Conservation (phyloP, 2,888 invertebrate genomes). For the Acrobasis consociella region DNA sequence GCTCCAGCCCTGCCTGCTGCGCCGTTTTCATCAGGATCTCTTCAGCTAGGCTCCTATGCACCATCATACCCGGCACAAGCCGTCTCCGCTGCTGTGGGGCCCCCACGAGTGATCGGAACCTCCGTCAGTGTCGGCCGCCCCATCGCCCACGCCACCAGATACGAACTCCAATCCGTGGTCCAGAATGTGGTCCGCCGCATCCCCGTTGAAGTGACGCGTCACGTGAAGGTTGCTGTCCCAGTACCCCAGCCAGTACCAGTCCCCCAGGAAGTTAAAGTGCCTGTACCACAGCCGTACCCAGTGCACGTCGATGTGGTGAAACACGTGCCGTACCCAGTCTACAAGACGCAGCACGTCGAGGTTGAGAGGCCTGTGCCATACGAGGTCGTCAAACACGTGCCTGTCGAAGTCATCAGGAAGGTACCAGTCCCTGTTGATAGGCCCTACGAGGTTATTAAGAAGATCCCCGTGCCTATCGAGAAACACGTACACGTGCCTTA, state of each 20-base stretch:
- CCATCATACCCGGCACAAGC: not conserved
- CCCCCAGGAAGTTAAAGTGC: slow-evolving; percentile 68
- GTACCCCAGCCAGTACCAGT: slow-evolving; percentile 69
- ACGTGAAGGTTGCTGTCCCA: slow-evolving; percentile 67
- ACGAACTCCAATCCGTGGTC: slow-evolving; percentile 72
- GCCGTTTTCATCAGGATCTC: not conserved
- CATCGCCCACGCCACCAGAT: slow-evolving; percentile 51
- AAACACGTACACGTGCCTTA: slow-evolving; percentile 73
- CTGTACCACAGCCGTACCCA: slow-evolving; percentile 75
- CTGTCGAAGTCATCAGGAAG: slow-evolving; percentile 70
- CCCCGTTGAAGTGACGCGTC: slow-evolving; percentile 73
- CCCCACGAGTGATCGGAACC: slow-evolving; percentile 60
- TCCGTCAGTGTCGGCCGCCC: slow-evolving; percentile 57
- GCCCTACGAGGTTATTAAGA: slow-evolving; percentile 75
- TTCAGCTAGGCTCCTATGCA: slow-evolving; percentile 1
- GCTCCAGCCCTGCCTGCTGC: slow-evolving; percentile 11
- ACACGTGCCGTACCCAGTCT: slow-evolving; percentile 73
- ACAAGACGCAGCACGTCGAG: slow-evolving; percentile 69
- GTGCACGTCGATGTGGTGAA: slow-evolving; percentile 73
- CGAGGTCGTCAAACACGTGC: slow-evolving; percentile 69
- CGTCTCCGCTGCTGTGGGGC: slow-evolving; percentile 39
- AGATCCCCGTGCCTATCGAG: slow-evolving; percentile 68
- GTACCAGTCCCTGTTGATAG: slow-evolving; percentile 69
- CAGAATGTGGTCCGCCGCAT: slow-evolving; percentile 72
- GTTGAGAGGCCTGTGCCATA: slow-evolving; percentile 73